phyloP scores from a whole-genome alignment of 2,113 vertebrate genomes.

The Redunca redunca region DNA sequence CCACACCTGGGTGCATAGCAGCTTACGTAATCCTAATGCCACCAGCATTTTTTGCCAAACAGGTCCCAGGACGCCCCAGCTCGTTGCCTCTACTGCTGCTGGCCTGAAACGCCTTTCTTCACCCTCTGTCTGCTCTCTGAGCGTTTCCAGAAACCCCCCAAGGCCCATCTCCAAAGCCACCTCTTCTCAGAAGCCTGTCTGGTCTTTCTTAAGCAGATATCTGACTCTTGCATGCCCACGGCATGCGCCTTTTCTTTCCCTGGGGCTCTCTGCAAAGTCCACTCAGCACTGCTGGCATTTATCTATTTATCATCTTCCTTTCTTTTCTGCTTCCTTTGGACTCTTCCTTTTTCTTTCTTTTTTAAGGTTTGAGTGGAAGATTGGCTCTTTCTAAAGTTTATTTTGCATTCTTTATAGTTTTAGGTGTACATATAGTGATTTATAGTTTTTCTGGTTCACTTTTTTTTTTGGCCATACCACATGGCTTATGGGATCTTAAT shows the following conservation, averaged over 20 bases:
- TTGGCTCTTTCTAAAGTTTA: neutral
- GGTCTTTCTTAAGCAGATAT: neutral
- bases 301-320: neutral
- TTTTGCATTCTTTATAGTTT: neutral
- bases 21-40: neutral
- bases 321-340: neutral
- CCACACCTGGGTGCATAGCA: neutral
- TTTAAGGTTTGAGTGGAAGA: neutral
- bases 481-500: neutral
- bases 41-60: neutral
- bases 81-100: neutral
- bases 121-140: neutral
- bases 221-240: neutral
- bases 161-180: neutral
- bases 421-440: neutral
- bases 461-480: neutral
- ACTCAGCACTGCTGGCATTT: neutral
- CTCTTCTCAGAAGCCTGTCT: neutral
- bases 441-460: neutral
- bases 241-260: too few species aligned
- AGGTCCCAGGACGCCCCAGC: constrained; percentile 9
- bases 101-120: neutral
- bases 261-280: rapidly evolving
- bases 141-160: neutral
- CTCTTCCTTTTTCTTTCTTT: neutral